A percentile compares a stretch with the other conserved stretches of the same genome.
Conservation (phyloP, 2,888 invertebrate species). For the Phymatocera aterrima region DNA sequence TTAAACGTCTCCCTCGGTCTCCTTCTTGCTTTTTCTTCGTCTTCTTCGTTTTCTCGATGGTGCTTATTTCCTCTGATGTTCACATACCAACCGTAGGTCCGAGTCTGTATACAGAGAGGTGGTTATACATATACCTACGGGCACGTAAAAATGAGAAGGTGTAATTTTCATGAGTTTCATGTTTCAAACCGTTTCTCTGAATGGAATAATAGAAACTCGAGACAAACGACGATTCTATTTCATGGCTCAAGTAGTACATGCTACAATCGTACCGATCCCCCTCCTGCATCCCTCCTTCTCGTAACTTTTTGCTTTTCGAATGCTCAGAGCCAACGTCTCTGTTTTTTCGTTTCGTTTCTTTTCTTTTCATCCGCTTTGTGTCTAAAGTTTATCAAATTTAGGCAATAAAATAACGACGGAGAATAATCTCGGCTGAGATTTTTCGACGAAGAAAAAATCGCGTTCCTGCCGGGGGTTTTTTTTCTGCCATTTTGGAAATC, state of each 20-base stretch:
- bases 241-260: background rate
- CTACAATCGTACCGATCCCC: too few relatives aligned
- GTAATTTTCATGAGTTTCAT: conserved; percentile 25
- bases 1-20: background rate
- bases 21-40: too few relatives aligned
- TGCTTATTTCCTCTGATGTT: background rate
- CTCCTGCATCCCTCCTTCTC: background rate
- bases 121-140: background rate
- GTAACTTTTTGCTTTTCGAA: too few relatives aligned
- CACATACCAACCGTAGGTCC: too few relatives aligned
- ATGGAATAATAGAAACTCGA: conserved; percentile 27
- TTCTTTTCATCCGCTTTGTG: background rate
- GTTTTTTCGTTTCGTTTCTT: background rate
- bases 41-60: too few relatives aligned
- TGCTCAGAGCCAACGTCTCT: background rate
- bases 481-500: too few relatives aligned
- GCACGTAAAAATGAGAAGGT: background rate
- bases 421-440: too few relatives aligned
- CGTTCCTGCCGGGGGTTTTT: too few relatives aligned
- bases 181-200: conserved; percentile 34
- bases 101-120: too few relatives aligned
- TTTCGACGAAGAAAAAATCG: too few relatives aligned
- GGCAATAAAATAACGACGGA: too few relatives aligned
- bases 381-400: background rate
- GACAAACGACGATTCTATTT: conserved; percentile 5